Conservation (phyloP, 2,113 vertebrate species). For the Erythrocercus mccallii region DNA sequence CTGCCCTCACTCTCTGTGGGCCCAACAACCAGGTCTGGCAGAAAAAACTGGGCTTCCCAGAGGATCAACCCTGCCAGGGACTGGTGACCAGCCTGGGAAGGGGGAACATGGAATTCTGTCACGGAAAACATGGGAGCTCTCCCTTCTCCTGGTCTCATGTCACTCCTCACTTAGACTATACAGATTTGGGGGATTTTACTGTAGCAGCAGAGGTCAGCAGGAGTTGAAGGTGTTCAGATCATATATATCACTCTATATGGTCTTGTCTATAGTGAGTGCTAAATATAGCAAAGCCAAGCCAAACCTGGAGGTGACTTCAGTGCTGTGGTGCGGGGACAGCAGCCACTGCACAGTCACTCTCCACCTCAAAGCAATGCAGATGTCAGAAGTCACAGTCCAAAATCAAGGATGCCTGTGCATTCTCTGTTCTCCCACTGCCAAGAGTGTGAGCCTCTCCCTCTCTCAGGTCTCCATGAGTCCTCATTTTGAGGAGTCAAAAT, state of each 20-base stretch:
- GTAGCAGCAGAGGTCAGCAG: constrained; percentile 21
- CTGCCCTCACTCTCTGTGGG: not conserved
- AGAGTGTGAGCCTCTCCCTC: not conserved
- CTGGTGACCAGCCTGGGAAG: not conserved
- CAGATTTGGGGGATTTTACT: not conserved
- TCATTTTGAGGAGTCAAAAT: not conserved
- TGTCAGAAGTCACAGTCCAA: not conserved
- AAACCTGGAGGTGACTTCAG: constrained; percentile 56
- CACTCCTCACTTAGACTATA: not conserved
- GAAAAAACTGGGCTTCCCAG: not conserved
- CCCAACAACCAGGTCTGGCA: not conserved
- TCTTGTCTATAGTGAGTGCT: constrained; percentile 26
- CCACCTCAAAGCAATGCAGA: not conserved
- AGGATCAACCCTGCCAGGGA: not conserved
- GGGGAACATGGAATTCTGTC: not conserved
- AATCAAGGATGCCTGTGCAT: not conserved
- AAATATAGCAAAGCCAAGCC: constrained; percentile 44
- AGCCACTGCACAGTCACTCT: not conserved
- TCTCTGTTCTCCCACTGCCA: not conserved
- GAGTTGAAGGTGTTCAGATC: constrained; percentile 51
- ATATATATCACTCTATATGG: constrained; percentile 43
- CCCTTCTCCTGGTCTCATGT: accelerated
- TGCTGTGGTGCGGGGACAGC: not conserved
- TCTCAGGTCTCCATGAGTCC: not conserved
- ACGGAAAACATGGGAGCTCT: not conserved